A percentile compares a stretch with the other conserved stretches of the same genome.
phyloP scores from a whole-genome alignment of 2,113 vertebrate genomes.

The Lutjanus erythropterus region DNA sequence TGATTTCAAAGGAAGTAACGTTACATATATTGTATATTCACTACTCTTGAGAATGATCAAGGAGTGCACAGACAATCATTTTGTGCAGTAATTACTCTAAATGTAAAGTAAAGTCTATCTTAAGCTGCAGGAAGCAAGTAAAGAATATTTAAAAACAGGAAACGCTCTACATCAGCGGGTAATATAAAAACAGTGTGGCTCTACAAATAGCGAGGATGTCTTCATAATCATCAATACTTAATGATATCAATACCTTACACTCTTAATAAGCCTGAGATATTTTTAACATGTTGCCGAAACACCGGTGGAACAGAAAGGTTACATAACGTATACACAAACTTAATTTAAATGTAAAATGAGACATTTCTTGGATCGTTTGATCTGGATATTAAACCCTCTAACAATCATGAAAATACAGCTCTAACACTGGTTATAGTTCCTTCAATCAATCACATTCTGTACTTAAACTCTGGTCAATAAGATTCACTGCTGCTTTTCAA shows the following conservation, averaged over 20 bases:
- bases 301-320: conserved; percentile 9
- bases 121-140: conserved; percentile 51
- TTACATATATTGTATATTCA: conserved; percentile 49
- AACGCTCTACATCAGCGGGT: conserved; percentile 19
- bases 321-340: conserved; percentile 23
- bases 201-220: conserved; percentile 23
- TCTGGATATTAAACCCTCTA: conserved; percentile 18
- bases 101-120: conserved; percentile 48
- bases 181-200: conserved; percentile 42
- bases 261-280: conserved; percentile 62
- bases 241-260: conserved; percentile 38
- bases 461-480: background rate
- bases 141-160: conserved; percentile 44
- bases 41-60: conserved; percentile 36
- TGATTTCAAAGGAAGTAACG: conserved; percentile 50
- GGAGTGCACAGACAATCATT: conserved; percentile 26
- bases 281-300: conserved; percentile 36
- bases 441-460: conserved; percentile 22
- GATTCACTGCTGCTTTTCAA: conserved; percentile 24
- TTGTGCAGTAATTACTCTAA: conserved; percentile 46
- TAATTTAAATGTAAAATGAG: conserved; percentile 29
- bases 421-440: conserved; percentile 28
- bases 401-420: conserved; percentile 19
- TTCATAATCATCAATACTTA: conserved; percentile 33
- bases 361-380: background rate